Base-by-base conservation (phyloP, 2,113 vertebrate genomes). In the Chelonoidis abingdonii region DNA sequence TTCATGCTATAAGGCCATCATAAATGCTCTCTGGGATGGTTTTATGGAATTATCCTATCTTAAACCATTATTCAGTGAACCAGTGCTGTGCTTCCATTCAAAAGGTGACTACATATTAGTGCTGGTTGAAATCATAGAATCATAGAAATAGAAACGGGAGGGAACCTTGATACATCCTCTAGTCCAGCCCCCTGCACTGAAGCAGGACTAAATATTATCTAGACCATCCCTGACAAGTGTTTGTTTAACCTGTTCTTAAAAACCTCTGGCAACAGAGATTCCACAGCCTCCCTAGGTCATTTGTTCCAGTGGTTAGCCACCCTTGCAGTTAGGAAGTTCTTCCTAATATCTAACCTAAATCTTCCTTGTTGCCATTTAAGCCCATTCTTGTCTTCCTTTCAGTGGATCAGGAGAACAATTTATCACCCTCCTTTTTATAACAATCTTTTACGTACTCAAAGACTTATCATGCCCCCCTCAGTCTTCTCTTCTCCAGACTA, bases 71-170 rank as follows among this genome's bases (percentile, higher is more conserved):
- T 94, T 80, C 49, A 52, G 47, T 72, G 21, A 3, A 62, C 27
- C 52, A 69, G 27, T 62, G 92, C 82, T 88, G 94, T 86, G 80
- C 83, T 80, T 72, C 57, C 27, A 21, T 92, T 96, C 80, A 78
- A 83, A 56, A 94, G 47, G 16, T 82, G 81, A 94, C 62, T 65
- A 19, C 31, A n/a, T 65, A 65, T 65, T 35, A 65, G 31, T n/a
- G 35, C 14, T n/a, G 62, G 31, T 16, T 35, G 62, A 35, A 59
- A 59, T 59, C 27, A 16, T 62, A 31, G 29, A 62, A 31, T 62
- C 12, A 62, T 35, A 31, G 12, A 35, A 65, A 65, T 65, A 29
- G 3, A 35, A 65, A 62, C 5, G 2, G 16, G 62, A 69, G 16
- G 11, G 35, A 35, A 69, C 35, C 16, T 69, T 69, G 62, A n/a